Base-by-base conservation (phyloP, 2,113 vertebrate genomes). In the Nettapus auritus region DNA sequence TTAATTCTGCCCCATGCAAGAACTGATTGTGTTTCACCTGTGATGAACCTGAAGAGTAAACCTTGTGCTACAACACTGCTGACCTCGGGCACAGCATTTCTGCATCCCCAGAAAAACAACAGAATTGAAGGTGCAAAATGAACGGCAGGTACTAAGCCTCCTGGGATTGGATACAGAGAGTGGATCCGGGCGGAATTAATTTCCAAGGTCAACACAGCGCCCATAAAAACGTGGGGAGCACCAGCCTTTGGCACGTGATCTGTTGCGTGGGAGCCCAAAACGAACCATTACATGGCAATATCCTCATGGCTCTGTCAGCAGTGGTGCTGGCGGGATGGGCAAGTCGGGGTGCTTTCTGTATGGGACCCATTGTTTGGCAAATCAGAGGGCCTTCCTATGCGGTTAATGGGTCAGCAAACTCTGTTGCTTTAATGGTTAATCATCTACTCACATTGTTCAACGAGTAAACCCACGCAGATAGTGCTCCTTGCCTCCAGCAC, bases 361-460 rank as follows among this genome's bases (percentile, higher is more conserved):
- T 94, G 88, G 80, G 77, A 9, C 71, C 68, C 91, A 94, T 96
- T 94, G 90, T 91, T 88, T 7, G 76, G 71, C 52, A 2, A 23
- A 55, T 57, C 76, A 83, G 53, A 92, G 82, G 44, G 75, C 90
- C 62, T 94, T 95, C 93, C 93, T 88, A 29, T 48, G 48, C 22
- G 94, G 97, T 96, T 96, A 97, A 95, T 96, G 90, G 96, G 84
- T 97, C 94, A 96, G 95, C 93, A 93, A 84, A 88, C 73, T 87
- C 82, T 96, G 95, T 96, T 96, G 95, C 96, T 97, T 94, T 97
- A 95, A 94, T 48, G 90, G 97, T 97, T 97, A 97, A 97, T 97
- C 86, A 97, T 97, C 92, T 94, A 96, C 96, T 82, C 5, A 6
- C 90, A 53, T 78, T 95, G 96, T 94, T 91, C 52, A 38, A 59